Conservation (phyloP, 1,140 invertebrate genomes). For the Dysdera silvatica region DNA sequence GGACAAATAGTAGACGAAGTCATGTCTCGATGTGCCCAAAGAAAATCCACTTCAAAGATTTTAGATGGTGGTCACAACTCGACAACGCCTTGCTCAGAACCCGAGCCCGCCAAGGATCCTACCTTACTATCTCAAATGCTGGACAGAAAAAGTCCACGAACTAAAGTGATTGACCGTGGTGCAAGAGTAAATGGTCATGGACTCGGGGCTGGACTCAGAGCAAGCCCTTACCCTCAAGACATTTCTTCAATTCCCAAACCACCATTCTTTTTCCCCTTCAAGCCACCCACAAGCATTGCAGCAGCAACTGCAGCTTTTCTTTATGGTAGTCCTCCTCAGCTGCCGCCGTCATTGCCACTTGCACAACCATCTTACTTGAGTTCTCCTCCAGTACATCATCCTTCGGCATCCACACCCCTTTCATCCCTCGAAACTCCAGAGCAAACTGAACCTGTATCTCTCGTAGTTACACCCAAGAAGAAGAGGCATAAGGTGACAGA, state of each 20-base stretch:
- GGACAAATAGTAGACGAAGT: conserved; percentile 80
- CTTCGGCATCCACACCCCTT: not conserved
- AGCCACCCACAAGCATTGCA: conserved; percentile 9
- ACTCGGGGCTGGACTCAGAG: conserved; percentile 7
- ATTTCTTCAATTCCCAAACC: conserved; percentile 9
- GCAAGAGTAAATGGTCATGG: conserved; percentile 43
- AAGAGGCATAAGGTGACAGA: conserved; percentile 95
- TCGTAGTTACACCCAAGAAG: conserved; percentile 88
- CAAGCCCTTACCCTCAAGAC: conserved; percentile 19
- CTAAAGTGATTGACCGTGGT: conserved; percentile 62
- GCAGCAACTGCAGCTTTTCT: conserved; percentile 51
- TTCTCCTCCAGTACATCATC: not conserved
- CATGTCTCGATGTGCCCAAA: conserved; percentile 68
- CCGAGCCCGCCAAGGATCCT: conserved; percentile 11
- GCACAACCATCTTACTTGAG: conserved; percentile 1
- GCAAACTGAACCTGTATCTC: conserved; percentile 83
- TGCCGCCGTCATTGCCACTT: conserved; percentile 13
- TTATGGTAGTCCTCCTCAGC: conserved; percentile 18
- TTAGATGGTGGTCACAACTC: conserved; percentile 3
- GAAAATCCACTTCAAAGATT: conserved; percentile 23
- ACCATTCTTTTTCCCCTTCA: conserved; percentile 17
- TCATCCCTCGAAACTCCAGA: conserved; percentile 59
- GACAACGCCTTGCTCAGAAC: not conserved
- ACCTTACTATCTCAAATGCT: conserved; percentile 56
- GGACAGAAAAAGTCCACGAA: conserved; percentile 71